Evolutionary conservation across 2,888 invertebrate species (phyloP).

Genomic region (Ceratothoa steindachneri): DNA sequence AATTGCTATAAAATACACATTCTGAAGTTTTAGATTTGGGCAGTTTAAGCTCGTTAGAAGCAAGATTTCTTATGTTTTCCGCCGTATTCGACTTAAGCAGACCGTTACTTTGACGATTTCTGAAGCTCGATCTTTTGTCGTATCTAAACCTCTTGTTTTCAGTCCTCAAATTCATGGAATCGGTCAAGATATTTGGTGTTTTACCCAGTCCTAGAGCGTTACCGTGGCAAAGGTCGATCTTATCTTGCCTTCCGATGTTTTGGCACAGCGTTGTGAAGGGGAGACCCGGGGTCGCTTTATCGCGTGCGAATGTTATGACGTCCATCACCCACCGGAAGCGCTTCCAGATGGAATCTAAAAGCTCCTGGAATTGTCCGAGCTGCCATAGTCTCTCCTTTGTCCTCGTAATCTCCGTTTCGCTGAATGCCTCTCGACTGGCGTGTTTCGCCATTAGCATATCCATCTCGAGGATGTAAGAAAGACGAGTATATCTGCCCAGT

Average conservation of each 20-base stretch:
- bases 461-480: slow-evolving; percentile 88
- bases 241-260: not conserved
- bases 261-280: slow-evolving; percentile 37
- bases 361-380: slow-evolving; percentile 77
- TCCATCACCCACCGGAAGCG: slow-evolving; percentile 94
- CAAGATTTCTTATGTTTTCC: slow-evolving; percentile 36
- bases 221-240: slow-evolving; percentile 22
- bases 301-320: slow-evolving; percentile 87
- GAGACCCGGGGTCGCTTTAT: slow-evolving; percentile 59
- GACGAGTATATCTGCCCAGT: slow-evolving; percentile 81
- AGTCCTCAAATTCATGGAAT: slow-evolving; percentile 37
- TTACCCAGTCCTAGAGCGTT: slow-evolving; percentile 20
- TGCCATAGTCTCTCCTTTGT: slow-evolving; percentile 79
- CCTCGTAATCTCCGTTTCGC: slow-evolving; percentile 75
- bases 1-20: slow-evolving; percentile 32
- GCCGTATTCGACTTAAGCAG: slow-evolving; percentile 45
- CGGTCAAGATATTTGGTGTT: slow-evolving; percentile 32
- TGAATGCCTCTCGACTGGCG: slow-evolving; percentile 85
- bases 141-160: slow-evolving; percentile 44
- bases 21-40: slow-evolving; percentile 46
- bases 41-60: slow-evolving; percentile 38
- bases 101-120: slow-evolving; percentile 25
- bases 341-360: slow-evolving; percentile 86
- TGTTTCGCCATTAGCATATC: slow-evolving; percentile 88
- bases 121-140: slow-evolving; percentile 27